Conservation (phyloP, 2,888 invertebrate species). For the Callyntrura sp. region DNA sequence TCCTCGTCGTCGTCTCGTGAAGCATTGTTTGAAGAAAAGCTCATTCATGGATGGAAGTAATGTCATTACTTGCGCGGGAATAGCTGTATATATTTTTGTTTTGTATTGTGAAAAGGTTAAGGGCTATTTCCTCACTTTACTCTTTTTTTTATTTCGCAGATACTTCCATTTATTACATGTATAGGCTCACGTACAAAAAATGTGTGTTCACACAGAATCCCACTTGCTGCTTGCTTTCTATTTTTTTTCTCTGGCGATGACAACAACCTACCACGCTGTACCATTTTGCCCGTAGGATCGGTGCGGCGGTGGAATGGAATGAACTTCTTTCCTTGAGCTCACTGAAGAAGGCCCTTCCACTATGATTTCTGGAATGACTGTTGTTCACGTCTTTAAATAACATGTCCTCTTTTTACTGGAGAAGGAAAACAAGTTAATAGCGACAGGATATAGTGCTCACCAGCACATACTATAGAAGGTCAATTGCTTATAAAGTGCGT, state of each 20-base stretch:
- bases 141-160: background rate
- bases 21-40: constrained; percentile 23
- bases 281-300: no score
- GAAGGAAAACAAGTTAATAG: background rate
- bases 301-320: no score
- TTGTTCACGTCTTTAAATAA: no score
- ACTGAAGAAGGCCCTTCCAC: background rate
- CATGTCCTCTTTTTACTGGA: background rate
- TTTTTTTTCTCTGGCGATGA: no score
- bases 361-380: background rate
- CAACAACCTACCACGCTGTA: background rate
- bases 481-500: no score
- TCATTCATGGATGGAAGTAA: constrained; percentile 25
- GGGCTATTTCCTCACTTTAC: constrained; percentile 47
- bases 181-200: constrained; percentile 13
- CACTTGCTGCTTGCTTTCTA: no score
- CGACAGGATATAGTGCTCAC: background rate
- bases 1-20: background rate
- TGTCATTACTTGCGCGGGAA: background rate
- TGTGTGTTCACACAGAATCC: background rate
- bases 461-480: no score
- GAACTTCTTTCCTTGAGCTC: background rate
- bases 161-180: constrained; percentile 2
- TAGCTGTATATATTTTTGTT: background rate
- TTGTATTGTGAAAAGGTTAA: constrained; percentile 57